Base-by-base conservation (phyloP, 1,140 invertebrate genomes). In the Cydia fagiglandana region DNA sequence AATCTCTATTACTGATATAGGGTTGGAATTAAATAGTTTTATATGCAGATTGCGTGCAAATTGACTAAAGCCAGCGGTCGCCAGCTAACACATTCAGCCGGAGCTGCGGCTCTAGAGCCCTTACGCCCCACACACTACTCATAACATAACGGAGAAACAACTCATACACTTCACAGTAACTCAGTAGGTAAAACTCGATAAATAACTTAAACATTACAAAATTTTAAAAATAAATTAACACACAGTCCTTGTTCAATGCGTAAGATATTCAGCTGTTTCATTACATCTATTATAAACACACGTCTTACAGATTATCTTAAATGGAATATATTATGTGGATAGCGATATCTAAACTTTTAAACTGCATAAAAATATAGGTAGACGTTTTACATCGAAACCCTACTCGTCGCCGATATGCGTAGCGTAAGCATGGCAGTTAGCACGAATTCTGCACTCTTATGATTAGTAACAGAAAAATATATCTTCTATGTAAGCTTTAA, bases 381-480 rank as follows among this genome's bases (percentile, higher is more conserved):
- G 76, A 78, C 80, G 79, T 70, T 70, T 30, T 82, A 86, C 84
- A 88, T 84, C 78, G 83, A 83, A 81, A 89, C 84, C 84, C 83
- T 85, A 84, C 85, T 86, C 86, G 86, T 91, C 81, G 83, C 81
- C 81, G 88, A 88, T 89, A 89, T 84, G 88, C 87, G 84, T 86
- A 90, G 89, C 88, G 83, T 86, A 91, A 90, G 89, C 89, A 80
- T 88, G 89, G 89, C 91, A 86, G 85, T 87, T 91, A 89, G 89
- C 88, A 90, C 90, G 79, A 85, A 87, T 89, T 90, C 86, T 92
- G 89, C 91, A 91, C 91, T 86, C 90, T 90, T 88, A 86, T 88
- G 78, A 90, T 87, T 88, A 88, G 86, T 89, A 90, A 91, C 87
- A 85, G 84, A 89, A 90, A 88, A 87, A 85, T 88, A 86, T 86